Base-by-base conservation (phyloP, 1,140 invertebrate genomes). In the Drosophila tropicalis region DNA sequence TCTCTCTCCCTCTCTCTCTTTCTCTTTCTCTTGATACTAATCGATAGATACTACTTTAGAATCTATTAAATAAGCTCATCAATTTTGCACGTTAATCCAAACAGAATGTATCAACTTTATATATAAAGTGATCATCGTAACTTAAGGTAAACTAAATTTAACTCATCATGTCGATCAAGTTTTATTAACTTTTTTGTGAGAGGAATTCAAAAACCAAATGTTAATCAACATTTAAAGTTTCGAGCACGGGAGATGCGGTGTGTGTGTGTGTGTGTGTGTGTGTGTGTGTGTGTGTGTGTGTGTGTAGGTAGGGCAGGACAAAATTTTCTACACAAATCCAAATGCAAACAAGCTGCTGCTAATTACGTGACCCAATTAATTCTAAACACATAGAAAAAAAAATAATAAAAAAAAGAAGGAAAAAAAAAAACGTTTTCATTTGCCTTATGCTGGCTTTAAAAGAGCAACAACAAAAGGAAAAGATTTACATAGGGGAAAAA, bases 301-400 rank as follows among this genome's bases (percentile, higher is more conserved):
- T 36, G 19, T 17, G 6, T 34, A 19, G 34, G 2, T 62, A 12
- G 64, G 32, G 17, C 17, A 51, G 44, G 44, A 51, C 44, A 22
- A 22, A 22, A 29, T 29, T 51, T 51, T 51, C 44, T 22, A 22
- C 44, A 22, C 44, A 51, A 51, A 51, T 51, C 69, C 19, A 39
- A 51, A 19, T 32, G 15, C 72, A 80, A 84, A 84, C 72, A 77
- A 71, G 78, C 78, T 22, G 41, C 44, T 86, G 82, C 82, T 85
- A 85, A 85, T 85, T 86, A 85, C 82, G 83, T 86, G 82, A 86
- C 82, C 82, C 82, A 86, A 86, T 86, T 86, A 86, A 87, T 79
- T 82, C 82, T 81, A 86, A 85, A 78, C 78, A 74, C 69, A 69
- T 56, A 67, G 63, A 47, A 34, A 56, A 36, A 65, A 10, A 32